Conservation (phyloP, 2,888 invertebrate genomes). For the Drosophila histrio region DNA sequence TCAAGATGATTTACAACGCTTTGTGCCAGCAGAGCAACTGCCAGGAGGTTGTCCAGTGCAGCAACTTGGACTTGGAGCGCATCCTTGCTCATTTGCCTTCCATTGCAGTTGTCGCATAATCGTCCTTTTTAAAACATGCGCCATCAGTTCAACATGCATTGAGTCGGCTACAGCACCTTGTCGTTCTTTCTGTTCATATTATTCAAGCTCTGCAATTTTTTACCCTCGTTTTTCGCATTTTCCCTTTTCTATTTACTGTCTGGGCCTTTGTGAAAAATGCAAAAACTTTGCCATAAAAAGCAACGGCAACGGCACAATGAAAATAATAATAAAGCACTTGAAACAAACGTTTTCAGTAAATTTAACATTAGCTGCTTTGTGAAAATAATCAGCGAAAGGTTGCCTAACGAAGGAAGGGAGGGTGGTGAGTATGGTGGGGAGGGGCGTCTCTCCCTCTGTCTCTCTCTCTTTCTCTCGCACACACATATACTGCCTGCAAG, state of each 20-base stretch:
- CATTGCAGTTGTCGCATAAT: conserved; percentile 71
- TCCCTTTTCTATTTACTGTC: conserved; percentile 37
- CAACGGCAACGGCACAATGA: conserved; percentile 56
- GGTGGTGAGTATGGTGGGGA: background rate
- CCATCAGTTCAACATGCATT: conserved; percentile 59
- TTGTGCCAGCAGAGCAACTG: conserved; percentile 25
- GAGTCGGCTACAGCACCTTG: conserved; percentile 11
- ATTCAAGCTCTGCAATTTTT: conserved; percentile 15
- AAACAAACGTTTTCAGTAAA: conserved; percentile 80
- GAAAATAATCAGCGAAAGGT: conserved; percentile 69
- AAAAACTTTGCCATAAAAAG: conserved; percentile 53
- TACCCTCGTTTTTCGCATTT: background rate
- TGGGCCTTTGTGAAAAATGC: conserved; percentile 38
- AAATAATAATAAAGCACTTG: conserved; percentile 79
- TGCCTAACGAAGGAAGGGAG: conserved; percentile 23
- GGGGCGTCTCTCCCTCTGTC: background rate
- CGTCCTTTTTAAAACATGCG: conserved; percentile 50
- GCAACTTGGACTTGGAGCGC: conserved; percentile 10
- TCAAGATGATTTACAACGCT: conserved; percentile 72
- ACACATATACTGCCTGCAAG: too few relatives aligned
- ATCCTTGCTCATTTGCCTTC: conserved; percentile 60
- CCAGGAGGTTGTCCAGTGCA: conserved; percentile 18
- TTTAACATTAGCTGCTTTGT: conserved; percentile 78
- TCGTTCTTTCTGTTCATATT: conserved; percentile 16
- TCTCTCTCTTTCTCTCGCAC: background rate